phyloP scores from a whole-genome alignment of 2,113 vertebrate species.

The Hemichromis elongatus region DNA sequence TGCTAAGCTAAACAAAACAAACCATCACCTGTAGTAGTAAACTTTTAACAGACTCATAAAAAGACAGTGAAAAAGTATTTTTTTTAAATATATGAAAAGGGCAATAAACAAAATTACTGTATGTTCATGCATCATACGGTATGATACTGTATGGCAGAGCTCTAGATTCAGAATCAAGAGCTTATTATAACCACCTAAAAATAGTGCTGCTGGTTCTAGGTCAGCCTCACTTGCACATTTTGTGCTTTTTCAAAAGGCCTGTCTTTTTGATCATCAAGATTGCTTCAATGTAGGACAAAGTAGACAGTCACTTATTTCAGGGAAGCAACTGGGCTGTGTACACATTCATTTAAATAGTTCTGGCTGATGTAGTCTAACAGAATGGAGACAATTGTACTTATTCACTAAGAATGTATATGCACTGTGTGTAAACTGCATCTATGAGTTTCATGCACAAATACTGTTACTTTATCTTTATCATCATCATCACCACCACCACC shows the following conservation, averaged over 20 bases:
- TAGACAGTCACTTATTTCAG: background rate
- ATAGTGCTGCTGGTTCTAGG: conserved; percentile 69
- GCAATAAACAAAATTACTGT: background rate
- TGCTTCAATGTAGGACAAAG: conserved; percentile 41
- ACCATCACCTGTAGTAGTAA: background rate
- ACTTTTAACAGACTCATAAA: background rate
- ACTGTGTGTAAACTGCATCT: background rate
- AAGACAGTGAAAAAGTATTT: background rate
- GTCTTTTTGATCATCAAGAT: conserved; percentile 25
- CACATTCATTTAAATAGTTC: background rate
- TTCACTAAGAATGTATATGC: background rate
- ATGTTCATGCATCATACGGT: background rate
- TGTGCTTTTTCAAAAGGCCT: conserved; percentile 28
- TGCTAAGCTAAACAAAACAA: background rate
- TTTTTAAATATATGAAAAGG: fast-evolving
- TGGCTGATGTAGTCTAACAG: background rate
- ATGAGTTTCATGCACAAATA: background rate
- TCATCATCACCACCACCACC: background rate
- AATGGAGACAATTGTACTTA: background rate
- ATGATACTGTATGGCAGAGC: background rate
- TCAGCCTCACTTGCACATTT: conserved; percentile 55
- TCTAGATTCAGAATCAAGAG: conserved; percentile 42
- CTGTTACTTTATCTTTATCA: background rate
- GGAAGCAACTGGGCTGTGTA: background rate
- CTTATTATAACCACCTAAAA: conserved; percentile 63